Evolutionary conservation across 2,888 invertebrate species (phyloP).

Genomic region (Sinotaia quadrata): DNA sequence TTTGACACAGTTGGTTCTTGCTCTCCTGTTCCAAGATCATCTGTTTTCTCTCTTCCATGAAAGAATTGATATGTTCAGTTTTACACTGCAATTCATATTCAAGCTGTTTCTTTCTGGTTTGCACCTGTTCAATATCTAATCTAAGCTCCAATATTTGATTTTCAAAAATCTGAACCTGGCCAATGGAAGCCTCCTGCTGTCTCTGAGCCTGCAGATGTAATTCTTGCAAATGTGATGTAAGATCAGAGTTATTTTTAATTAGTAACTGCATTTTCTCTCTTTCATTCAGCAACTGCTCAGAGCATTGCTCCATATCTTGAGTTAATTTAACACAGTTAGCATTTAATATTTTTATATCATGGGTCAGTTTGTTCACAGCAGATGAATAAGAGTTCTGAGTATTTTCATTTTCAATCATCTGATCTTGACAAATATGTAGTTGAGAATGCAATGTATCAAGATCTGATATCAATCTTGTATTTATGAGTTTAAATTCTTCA

Average conservation of each 20-base stretch:
- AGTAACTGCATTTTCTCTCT: neutral
- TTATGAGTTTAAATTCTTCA: neutral
- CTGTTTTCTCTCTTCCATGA: constrained; percentile 6
- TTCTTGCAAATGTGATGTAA: too few species aligned
- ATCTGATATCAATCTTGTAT: neutral
- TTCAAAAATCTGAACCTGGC: too few species aligned
- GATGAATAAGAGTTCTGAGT: neutral
- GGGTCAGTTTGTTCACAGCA: neutral
- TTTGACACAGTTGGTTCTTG: neutral
- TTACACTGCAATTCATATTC: too few species aligned
- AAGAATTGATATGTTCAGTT: too few species aligned
- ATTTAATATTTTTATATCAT: neutral
- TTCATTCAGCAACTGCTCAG: neutral
- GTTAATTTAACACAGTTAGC: neutral
- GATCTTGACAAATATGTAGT: neutral
- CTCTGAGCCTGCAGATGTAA: too few species aligned
- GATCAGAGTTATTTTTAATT: too few species aligned
- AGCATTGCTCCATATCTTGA: constrained; percentile 16
- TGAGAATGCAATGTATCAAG: neutral
- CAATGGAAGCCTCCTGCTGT: too few species aligned
- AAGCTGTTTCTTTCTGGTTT: too few species aligned
- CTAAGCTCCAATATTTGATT: too few species aligned
- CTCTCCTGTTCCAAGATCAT: neutral
- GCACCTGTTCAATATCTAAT: too few species aligned
- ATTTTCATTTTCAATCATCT: neutral